phyloP scores from a whole-genome alignment of 2,797 vertebrate species.

The Tenualosa ilisha region DNA sequence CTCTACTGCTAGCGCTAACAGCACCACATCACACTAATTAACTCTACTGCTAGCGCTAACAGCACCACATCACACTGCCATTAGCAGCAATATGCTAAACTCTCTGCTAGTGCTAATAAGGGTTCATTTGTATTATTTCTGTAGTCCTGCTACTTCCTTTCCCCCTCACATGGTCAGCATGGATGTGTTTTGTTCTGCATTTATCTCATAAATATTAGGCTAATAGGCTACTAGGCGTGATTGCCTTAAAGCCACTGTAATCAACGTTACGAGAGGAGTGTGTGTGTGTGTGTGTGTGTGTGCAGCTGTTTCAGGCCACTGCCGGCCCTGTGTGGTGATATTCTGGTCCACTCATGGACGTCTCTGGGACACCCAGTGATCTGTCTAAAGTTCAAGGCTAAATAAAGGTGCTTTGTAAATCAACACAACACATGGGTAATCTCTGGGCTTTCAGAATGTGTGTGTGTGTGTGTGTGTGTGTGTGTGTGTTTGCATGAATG shows the following conservation, averaged over 20 bases:
- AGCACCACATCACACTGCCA: too few relatives aligned
- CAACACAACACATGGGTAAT: conserved; percentile 69
- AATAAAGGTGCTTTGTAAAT: conserved; percentile 78
- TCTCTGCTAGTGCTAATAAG: too few relatives aligned
- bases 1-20: not conserved
- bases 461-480: conserved; percentile 58
- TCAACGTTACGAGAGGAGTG: not conserved
- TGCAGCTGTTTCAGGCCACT: conserved; percentile 33
- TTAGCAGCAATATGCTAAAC: not conserved
- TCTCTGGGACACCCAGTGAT: conserved; percentile 48
- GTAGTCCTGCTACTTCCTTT: too few relatives aligned
- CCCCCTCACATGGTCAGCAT: too few relatives aligned
- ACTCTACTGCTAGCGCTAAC: not conserved
- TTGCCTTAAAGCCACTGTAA: too few relatives aligned
- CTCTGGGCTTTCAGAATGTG: conserved; percentile 61
- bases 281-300: not conserved
- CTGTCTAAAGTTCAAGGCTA: conserved; percentile 60
- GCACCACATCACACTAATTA: too few relatives aligned
- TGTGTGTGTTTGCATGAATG: conserved; percentile 62
- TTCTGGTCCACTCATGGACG: not conserved
- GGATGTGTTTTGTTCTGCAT: too few relatives aligned
- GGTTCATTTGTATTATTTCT: too few relatives aligned
- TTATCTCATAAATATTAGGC: too few relatives aligned
- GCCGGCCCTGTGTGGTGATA: not conserved
- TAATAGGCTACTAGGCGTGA: too few relatives aligned